Evolutionary conservation across 2,888 invertebrate species (phyloP).

Genomic region (Panopea generosa): DNA sequence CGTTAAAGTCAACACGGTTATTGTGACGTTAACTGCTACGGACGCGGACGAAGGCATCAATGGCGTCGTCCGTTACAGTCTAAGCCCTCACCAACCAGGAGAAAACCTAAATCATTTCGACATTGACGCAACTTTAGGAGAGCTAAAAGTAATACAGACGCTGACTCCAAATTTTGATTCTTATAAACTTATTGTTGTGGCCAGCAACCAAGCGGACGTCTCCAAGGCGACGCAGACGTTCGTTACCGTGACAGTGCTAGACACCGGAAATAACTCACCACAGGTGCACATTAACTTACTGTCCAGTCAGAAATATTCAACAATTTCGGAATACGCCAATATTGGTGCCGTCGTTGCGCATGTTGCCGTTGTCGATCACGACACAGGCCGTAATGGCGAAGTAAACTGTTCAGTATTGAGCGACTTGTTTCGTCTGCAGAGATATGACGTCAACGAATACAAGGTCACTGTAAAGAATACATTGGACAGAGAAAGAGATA

Average conservation of each 20-base stretch:
- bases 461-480: constrained; percentile 65
- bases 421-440: constrained; percentile 59
- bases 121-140: constrained; percentile 66
- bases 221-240: constrained; percentile 65
- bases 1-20: constrained; percentile 56
- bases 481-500: constrained; percentile 61
- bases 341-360: constrained; percentile 70
- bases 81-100: constrained; percentile 61
- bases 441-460: constrained; percentile 66
- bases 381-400: constrained; percentile 72
- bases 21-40: constrained; percentile 89
- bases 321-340: constrained; percentile 68
- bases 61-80: constrained; percentile 86
- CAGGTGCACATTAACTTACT: constrained; percentile 84
- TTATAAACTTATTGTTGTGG: constrained; percentile 67
- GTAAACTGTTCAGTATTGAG: constrained; percentile 61
- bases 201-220: constrained; percentile 62
- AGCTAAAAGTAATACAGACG: constrained; percentile 58
- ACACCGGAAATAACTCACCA: constrained; percentile 97
- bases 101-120: constrained; percentile 61
- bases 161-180: constrained; percentile 47
- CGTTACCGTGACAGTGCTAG: constrained; percentile 88
- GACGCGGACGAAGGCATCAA: constrained; percentile 94
- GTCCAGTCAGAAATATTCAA: constrained; percentile 46
- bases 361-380: constrained; percentile 65